Percentiles rank a stretch among this genome's conserved stretches.
phyloP scores from a whole-genome alignment of 1,140 invertebrate species.

The Olivierus martensii region DNA sequence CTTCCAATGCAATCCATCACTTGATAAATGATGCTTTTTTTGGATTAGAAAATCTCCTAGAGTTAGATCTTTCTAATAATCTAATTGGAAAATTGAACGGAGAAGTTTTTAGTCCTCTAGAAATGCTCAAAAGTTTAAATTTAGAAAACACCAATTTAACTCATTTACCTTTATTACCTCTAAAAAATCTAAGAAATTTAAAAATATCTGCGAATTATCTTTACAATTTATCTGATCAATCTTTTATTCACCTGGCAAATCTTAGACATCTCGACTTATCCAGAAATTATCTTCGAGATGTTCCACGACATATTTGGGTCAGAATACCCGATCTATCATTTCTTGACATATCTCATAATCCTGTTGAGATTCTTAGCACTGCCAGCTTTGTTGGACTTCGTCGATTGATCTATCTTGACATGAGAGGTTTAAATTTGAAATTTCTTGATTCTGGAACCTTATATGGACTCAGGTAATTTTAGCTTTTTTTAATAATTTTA shows the following conservation, averaged over 20 bases:
- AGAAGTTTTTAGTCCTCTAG: slow-evolving; percentile 3
- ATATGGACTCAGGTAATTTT: slow-evolving; percentile 8
- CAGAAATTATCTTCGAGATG: slow-evolving; percentile 16
- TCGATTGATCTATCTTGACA: slow-evolving; percentile 17
- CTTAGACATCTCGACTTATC: slow-evolving; percentile 18
- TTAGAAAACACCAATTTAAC: slow-evolving; percentile 5
- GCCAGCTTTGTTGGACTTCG: slow-evolving; percentile 16
- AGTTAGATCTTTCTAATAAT: slow-evolving; percentile 44
- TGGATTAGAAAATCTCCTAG: slow-evolving; percentile 53
- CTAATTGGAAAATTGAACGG: neutral
- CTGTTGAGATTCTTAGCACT: slow-evolving; percentile 16
- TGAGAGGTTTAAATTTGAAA: slow-evolving; percentile 17
- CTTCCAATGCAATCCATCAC: slow-evolving; percentile 50
- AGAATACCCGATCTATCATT: slow-evolving; percentile 3
- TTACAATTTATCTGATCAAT: slow-evolving; percentile 8
- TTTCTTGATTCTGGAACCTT: slow-evolving; percentile 19
- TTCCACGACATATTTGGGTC: slow-evolving; percentile 20
- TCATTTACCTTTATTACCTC: slow-evolving; percentile 7
- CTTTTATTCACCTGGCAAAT: slow-evolving; percentile 7
- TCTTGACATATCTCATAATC: slow-evolving; percentile 18
- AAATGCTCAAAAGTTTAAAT: slow-evolving; percentile 5
- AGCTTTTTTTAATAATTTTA: too few species aligned
- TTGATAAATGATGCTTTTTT: slow-evolving; percentile 52
- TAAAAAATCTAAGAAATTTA: slow-evolving; percentile 11
- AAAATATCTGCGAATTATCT: slow-evolving; percentile 16